Percentiles rank a stretch among this genome's conserved stretches.
phyloP scores from a whole-genome alignment of 2,888 invertebrate genomes.

The Leptopilina drosophilae region DNA sequence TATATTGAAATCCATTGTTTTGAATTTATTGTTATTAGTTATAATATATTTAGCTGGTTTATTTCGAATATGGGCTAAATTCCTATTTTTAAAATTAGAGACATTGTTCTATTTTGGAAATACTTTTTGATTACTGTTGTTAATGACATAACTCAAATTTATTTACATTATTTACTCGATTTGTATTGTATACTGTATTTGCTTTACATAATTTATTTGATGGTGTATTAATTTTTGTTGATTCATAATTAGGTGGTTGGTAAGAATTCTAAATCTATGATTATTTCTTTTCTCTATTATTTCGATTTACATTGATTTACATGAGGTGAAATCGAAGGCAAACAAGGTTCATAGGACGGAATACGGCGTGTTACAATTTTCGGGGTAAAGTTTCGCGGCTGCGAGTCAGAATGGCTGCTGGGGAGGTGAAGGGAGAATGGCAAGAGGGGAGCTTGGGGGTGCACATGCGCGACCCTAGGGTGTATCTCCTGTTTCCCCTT shows the following conservation, averaged over 20 bases:
- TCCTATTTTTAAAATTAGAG: no score
- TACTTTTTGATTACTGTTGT: no score
- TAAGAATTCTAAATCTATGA: no score
- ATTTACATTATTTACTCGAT: no score
- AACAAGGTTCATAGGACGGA: conserved; percentile 42
- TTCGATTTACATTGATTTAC: conserved; percentile 7
- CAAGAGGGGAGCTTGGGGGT: conserved; percentile 3
- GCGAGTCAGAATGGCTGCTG: conserved; percentile 47
- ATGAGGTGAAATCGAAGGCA: conserved; percentile 29
- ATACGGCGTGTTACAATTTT: conserved; percentile 49
- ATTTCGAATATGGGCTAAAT: no score
- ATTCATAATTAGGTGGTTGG: no score
- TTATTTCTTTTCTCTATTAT: not conserved
- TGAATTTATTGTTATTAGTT: not conserved
- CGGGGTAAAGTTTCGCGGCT: conserved; percentile 53
- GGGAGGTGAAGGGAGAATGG: conserved; percentile 48
- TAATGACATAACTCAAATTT: no score
- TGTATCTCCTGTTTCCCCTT: conserved; percentile 69
- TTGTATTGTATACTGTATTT: no score
- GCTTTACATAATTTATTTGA: no score
- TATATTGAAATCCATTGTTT: no score
- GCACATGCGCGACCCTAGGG: conserved; percentile 70
- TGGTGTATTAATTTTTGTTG: no score
- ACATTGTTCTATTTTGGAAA: no score
- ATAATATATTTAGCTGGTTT: not conserved